These are phyloP conservation scores for Lagopus leucura DNA, from an alignment of 2,113 vertebrate species.

Conservation along the genomic window DNA sequence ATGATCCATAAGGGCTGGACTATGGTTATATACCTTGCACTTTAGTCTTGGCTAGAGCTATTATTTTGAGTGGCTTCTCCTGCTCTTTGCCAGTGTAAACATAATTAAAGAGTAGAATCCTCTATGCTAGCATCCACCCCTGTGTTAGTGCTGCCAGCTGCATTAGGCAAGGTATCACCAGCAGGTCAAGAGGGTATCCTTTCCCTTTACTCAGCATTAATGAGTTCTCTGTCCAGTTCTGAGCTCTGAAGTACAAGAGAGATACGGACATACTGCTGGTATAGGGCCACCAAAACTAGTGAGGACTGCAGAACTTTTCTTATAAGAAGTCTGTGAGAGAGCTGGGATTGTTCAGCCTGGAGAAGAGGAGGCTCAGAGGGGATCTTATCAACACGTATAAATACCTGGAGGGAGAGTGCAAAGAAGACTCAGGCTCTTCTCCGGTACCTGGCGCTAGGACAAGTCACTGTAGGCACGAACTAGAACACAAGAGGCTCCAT, in stretches of 20 bases:
- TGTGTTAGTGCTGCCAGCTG: not conserved
- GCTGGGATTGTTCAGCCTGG: not conserved
- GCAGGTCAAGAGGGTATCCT: not conserved
- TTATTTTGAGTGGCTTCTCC: not conserved
- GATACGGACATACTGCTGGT: not conserved
- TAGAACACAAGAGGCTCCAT: not conserved
- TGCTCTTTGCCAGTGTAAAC: not conserved
- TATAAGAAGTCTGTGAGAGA: not conserved
- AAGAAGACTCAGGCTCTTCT: not conserved
- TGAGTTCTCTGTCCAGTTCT: not conserved
- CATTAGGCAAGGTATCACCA: not conserved
- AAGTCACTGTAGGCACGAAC: not conserved
- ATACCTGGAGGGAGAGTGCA: not conserved
- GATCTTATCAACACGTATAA: not conserved
- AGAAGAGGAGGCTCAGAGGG: not conserved
- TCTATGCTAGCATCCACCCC: not conserved
- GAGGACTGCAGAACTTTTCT: not conserved
- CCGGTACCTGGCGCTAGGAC: not conserved
- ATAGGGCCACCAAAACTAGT: not conserved
- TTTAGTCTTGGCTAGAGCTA: not conserved
- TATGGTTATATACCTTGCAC: not conserved
- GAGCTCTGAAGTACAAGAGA: not conserved
- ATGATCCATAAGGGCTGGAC: constrained; percentile 25
- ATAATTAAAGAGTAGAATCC: not conserved
- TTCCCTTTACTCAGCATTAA: not conserved